Percentiles rank a stretch among this genome's conserved stretches.
These are phyloP conservation scores for Lycopodina hypogea DNA, from an alignment of 37 sponge, comb jelly and placozoan species.

Conservation along the genomic window DNA sequence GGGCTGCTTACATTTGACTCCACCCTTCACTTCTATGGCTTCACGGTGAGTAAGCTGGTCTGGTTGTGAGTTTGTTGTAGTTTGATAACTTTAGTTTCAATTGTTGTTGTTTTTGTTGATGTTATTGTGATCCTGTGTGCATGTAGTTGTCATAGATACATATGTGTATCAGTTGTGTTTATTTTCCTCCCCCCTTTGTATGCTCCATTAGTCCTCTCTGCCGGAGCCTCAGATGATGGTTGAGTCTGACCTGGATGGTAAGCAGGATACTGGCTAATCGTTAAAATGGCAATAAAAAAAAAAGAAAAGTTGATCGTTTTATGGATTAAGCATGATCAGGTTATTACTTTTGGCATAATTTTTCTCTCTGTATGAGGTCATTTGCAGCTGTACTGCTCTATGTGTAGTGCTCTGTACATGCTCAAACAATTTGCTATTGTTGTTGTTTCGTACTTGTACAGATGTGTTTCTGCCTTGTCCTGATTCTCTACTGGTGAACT, in stretches of 20 bases:
- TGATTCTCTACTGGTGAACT: slow-evolving; percentile 83
- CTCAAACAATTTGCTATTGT: too few species aligned
- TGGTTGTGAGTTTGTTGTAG: not conserved
- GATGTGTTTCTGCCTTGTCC: slow-evolving; percentile 92
- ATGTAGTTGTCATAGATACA: not conserved
- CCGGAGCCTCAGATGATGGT: slow-evolving; percentile 95
- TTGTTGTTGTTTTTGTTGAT: too few species aligned
- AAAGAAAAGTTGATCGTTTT: not conserved
- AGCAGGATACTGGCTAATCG: too few species aligned
- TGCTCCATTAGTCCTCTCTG: slow-evolving; percentile 45
- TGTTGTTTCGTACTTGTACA: slow-evolving; percentile 3
- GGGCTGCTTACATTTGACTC: slow-evolving; percentile 85
- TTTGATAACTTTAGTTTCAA: not conserved
- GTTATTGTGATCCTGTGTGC: not conserved
- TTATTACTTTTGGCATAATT: not conserved
- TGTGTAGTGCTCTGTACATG: not conserved
- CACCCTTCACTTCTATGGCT: slow-evolving; percentile 90
- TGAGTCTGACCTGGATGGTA: slow-evolving; percentile 77
- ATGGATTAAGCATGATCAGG: not conserved
- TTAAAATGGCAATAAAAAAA: not conserved
- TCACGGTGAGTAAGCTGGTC: slow-evolving; percentile 33
- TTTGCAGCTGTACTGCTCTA: not conserved
- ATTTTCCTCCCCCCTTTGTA: too few species aligned
- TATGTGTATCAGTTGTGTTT: not conserved
- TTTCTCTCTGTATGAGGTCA: not conserved